Percentiles rank a stretch among this genome's conserved stretches.
These are phyloP conservation scores for Keiferia lycopersicella DNA, from an alignment of 2,888 invertebrate species.

Conservation along the genomic window DNA sequence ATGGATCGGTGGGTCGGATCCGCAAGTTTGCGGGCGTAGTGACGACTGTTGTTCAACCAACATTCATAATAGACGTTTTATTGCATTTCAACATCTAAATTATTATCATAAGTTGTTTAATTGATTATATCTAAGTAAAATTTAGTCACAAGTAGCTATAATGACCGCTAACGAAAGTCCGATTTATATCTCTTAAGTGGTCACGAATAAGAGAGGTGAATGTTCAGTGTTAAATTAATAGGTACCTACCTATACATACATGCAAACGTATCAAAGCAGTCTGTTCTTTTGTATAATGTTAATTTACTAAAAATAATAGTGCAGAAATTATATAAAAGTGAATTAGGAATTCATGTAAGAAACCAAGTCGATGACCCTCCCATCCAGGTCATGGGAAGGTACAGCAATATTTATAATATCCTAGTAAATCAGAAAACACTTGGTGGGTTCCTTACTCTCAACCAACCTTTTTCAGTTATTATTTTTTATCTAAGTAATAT, in stretches of 20 bases:
- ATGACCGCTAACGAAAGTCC: neutral
- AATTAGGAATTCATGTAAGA: too few relatives aligned
- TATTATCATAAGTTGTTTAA: neutral
- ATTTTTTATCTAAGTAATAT: too few relatives aligned
- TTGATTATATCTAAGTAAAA: neutral
- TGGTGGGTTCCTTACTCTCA: too few relatives aligned
- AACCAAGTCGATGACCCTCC: too few relatives aligned
- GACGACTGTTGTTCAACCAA: neutral
- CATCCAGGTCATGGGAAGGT: too few relatives aligned
- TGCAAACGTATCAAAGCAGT: neutral
- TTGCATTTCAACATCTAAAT: neutral
- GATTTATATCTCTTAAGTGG: constrained; percentile 2
- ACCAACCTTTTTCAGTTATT: too few relatives aligned
- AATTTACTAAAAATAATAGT: too few relatives aligned
- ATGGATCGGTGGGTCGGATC: constrained; percentile 25
- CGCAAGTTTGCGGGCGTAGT: constrained; percentile 8
- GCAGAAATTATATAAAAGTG: too few relatives aligned
- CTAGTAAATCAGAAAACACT: too few relatives aligned
- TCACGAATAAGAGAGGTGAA: constrained; percentile 4
- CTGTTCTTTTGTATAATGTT: too few relatives aligned
- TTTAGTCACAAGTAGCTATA: neutral
- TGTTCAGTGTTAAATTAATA: neutral
- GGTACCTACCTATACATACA: neutral
- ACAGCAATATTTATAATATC: too few relatives aligned
- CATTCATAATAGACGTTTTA: neutral